These are phyloP conservation scores for Eulemur albifrons DNA, from an alignment of 2,797 vertebrate genomes.

Conservation along the genomic window DNA sequence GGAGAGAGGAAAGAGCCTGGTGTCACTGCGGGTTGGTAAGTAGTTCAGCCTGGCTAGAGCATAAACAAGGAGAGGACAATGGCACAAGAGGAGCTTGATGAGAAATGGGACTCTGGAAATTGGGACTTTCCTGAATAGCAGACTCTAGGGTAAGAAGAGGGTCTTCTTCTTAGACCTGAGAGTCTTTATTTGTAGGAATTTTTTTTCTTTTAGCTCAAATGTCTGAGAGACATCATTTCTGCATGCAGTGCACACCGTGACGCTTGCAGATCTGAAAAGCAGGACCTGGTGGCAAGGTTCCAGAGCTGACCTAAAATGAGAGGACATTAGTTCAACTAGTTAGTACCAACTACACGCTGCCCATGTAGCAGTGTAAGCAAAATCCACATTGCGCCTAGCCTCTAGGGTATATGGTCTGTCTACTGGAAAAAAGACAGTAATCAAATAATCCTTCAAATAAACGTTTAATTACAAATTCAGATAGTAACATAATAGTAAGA, in stretches of 20 bases:
- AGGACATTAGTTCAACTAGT: background rate
- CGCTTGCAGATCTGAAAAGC: background rate
- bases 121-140: background rate
- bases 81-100: background rate
- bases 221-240: background rate
- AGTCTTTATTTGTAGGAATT: background rate
- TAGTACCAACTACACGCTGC: background rate
- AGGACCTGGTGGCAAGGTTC: background rate
- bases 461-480: background rate
- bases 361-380: background rate
- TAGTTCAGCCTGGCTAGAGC: background rate
- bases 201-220: background rate
- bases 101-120: background rate
- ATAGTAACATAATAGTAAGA: background rate
- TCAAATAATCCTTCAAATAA: background rate
- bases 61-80: background rate
- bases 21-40: background rate
- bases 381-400: background rate
- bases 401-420: background rate
- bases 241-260: fast-evolving
- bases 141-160: background rate
- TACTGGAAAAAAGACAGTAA: background rate
- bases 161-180: too few relatives aligned
- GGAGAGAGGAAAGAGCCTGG: background rate
- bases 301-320: background rate